Percentiles rank a stretch among this genome's conserved stretches.
These are phyloP conservation scores for Notospermus geniculatus DNA, from an alignment of 1,140 invertebrate species.

Conservation along the genomic window DNA sequence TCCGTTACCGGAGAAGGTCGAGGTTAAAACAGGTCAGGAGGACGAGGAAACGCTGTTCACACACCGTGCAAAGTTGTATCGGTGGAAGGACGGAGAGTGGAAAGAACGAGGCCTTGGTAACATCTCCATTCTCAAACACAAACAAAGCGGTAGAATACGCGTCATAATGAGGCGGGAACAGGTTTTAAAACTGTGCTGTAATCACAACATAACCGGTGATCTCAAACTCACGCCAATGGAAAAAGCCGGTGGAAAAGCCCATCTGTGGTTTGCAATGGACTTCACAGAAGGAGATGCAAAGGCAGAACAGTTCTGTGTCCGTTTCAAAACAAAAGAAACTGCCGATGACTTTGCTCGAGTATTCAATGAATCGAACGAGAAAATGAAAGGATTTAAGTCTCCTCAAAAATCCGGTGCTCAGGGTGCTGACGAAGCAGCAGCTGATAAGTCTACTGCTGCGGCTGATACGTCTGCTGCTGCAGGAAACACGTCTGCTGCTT, in stretches of 20 bases:
- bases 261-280: constrained; percentile 79
- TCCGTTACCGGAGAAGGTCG: constrained; percentile 72
- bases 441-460: neutral
- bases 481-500: neutral
- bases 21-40: constrained; percentile 80
- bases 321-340: constrained; percentile 77
- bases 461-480: neutral
- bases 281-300: constrained; percentile 68
- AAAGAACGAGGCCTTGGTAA: constrained; percentile 60
- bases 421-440: neutral
- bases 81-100: constrained; percentile 62
- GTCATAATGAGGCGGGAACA: constrained; percentile 80
- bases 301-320: constrained; percentile 74
- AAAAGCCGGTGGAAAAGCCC: constrained; percentile 75
- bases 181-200: constrained; percentile 59
- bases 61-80: constrained; percentile 53
- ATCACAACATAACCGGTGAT: constrained; percentile 48
- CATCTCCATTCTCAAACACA: constrained; percentile 62
- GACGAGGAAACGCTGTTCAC: constrained; percentile 67
- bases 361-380: constrained; percentile 58
- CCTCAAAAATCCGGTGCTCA: neutral
- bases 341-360: constrained; percentile 71
- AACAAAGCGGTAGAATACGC: constrained; percentile 63
- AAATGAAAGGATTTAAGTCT: constrained; percentile 9
- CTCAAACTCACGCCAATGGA: constrained; percentile 43